Evolutionary conservation across 2,888 invertebrate species (phyloP).

Genomic region (Drosophila kambysellisi): DNA sequence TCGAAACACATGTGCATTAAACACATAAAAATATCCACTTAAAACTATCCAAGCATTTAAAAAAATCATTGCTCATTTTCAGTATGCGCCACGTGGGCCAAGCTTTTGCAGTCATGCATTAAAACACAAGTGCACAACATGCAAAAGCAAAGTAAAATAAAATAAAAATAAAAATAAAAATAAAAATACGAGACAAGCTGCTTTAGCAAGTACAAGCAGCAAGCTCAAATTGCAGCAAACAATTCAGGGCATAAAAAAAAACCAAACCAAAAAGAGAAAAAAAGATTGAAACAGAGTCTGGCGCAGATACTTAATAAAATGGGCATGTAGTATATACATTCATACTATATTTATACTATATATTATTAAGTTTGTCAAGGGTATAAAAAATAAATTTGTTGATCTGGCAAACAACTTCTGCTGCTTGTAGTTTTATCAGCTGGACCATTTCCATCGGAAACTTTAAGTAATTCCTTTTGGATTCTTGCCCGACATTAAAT

Average conservation of each 20-base stretch:
- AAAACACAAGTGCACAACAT: conserved; percentile 10
- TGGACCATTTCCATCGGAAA: background rate
- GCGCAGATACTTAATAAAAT: conserved; percentile 19
- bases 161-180: background rate
- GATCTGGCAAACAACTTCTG: conserved; percentile 28
- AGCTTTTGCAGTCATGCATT: conserved; percentile 14
- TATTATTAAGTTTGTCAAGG: conserved; percentile 30
- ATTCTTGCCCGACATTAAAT: conserved; percentile 57
- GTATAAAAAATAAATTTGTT: conserved; percentile 29
- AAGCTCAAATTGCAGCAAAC: conserved; percentile 36
- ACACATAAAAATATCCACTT: background rate
- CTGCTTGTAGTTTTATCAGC: conserved; percentile 23
- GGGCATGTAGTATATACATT: background rate
- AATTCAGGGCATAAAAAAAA: conserved; percentile 18
- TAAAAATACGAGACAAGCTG: conserved; percentile 29
- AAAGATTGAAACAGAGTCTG: conserved; percentile 12
- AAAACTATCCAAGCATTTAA: background rate
- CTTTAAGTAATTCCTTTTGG: conserved; percentile 27
- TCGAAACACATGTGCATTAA: background rate
- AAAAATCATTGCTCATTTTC: background rate
- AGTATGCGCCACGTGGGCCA: conserved; percentile 14
- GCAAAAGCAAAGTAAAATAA: background rate
- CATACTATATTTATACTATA: background rate
- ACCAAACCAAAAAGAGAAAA: conserved; percentile 2
- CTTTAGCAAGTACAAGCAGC: conserved; percentile 29